Evolutionary conservation across 1,140 invertebrate genomes (phyloP), one percentile per base, ranked within the genome.

Genomic region (Atta colombica): DNA sequence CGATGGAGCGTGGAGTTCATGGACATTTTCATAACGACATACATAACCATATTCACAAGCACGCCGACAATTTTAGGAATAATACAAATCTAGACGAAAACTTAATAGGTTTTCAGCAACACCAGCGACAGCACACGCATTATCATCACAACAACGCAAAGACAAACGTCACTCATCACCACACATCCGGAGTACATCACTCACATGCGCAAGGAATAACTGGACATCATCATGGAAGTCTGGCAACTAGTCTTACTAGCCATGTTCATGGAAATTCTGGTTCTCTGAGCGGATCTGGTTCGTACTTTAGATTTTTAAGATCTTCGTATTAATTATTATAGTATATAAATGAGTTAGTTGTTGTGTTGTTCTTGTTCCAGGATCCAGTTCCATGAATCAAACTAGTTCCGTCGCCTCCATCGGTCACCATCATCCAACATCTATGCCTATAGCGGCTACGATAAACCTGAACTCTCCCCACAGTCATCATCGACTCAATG

Each of bases 161-260:
- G 49, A 18, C 87, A 4, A 39, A 77, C 5, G 77, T 63, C 31
- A 58, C 87, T 14, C 28, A 63, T 49, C 90, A 91, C 66, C 90
- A 91, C 21, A 88, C 87, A 61, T 87, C 90, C 0, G 53, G 86
- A 3, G 8, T 61, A 53, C 90, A 91, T 74, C 89, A 91, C 45
- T 18, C 82, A 5, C 90, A 90, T 14, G 14, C 87, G 31, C 90
- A 90, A 77, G 75, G 35, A n/a, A 88, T 89, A 28, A 55, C 89
- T 3, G 89, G 68, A 2, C 92, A 94, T 51, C 93, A 93, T 86
- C 91, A 93, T 51, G 92, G 92, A 45, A 91, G 87, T 51, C 69
- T 90, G 61, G 25, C 75, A 31, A 39, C 72, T 5, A 75, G 75
- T n/a, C 74, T 91, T 0, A 53, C 86, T 14, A 45, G 51, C 25